Evolutionary conservation across 2,888 invertebrate species (phyloP), one percentile per base, ranked within the genome.

Genomic region (Andrena marginata): DNA sequence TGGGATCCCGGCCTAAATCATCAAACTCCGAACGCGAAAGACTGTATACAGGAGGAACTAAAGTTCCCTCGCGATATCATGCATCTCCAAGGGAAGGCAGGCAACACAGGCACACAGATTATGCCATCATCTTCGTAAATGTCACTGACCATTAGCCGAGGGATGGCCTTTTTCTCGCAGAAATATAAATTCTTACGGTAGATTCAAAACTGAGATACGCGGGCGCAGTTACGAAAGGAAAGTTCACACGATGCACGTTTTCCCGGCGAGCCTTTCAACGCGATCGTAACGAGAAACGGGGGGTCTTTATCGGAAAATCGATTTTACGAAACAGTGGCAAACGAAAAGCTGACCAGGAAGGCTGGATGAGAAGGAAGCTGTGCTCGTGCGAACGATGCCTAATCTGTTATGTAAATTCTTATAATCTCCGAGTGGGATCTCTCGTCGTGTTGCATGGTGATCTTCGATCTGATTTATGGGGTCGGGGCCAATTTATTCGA

Each of bases 121-220:
- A 72, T 72, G 67, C 68, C 67, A 54, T 63, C 82, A 71, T 72
- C 65, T 62, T 68, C 64, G 77, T 49, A 81, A 81, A 81, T 78
- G 74, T 83, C 83, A 74, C 59, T 78, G 83, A 67, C 74, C 74
- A 78, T 82, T 78, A 78, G 63, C 69, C 51, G 60, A 70, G 62
- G 72, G 56, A 67, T 49, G 59, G 59, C 59, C 63, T 49, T 67
- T 67, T 49, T 48, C 64, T 20, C 3, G 29, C 48, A 26, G 42
- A 51, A 23, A 49, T 51, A 26, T 56, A 64, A 69, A 75, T 68
- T 71, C 68, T 23, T 29, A 8, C 42, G 63, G 56, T 10, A 51
- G 72, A 82, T 77, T 64, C 63, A 69, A 75, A 81, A 81, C 31
- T 0, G 16, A 20, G 82, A 77, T 82, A 63, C 2, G 13, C n/a